phyloP scores from a whole-genome alignment of 2,113 vertebrate genomes.

The Ophiodon elongatus region DNA sequence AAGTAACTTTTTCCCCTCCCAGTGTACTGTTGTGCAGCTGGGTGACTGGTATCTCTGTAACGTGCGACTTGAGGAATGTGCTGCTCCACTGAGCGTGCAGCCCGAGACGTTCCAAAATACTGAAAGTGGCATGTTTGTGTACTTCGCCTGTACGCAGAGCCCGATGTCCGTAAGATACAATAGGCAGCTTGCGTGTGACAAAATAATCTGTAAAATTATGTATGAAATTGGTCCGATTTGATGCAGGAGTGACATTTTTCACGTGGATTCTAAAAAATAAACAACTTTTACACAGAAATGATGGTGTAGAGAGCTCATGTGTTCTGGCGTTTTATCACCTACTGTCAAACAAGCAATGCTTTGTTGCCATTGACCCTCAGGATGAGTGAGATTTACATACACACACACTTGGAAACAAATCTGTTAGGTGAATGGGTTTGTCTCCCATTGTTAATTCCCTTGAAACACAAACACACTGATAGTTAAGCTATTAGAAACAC shows the following conservation, averaged over 20 bases:
- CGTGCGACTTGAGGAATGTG: conserved; percentile 61
- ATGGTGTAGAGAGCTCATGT: conserved; percentile 2
- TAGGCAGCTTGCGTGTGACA: conserved; percentile 45
- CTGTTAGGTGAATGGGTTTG: conserved; percentile 23
- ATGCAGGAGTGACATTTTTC: conserved; percentile 61
- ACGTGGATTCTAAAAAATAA: conserved; percentile 72
- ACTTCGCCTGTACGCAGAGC: conserved; percentile 52
- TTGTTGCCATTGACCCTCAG: conserved; percentile 1
- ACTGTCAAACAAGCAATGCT: not conserved
- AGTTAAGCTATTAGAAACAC: conserved; percentile 57
- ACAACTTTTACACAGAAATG: conserved; percentile 65
- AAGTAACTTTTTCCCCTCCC: conserved; percentile 3
- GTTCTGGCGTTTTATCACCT: not conserved
- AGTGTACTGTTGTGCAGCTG: conserved; percentile 24
- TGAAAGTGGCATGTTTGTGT: conserved; percentile 33
- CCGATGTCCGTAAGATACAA: conserved; percentile 38
- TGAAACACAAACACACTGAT: conserved; percentile 53
- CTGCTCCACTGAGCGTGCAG: conserved; percentile 51
- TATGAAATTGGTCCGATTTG: conserved; percentile 35
- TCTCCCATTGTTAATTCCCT: conserved; percentile 40
- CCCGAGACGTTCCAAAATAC: conserved; percentile 40
- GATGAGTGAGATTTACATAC: conserved; percentile 32
- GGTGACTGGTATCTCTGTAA: conserved; percentile 59
- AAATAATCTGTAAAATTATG: conserved; percentile 39
- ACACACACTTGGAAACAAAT: conserved; percentile 36